Conservation (phyloP, 2,888 invertebrate genomes). For the Minunthozetes semirufus region DNA sequence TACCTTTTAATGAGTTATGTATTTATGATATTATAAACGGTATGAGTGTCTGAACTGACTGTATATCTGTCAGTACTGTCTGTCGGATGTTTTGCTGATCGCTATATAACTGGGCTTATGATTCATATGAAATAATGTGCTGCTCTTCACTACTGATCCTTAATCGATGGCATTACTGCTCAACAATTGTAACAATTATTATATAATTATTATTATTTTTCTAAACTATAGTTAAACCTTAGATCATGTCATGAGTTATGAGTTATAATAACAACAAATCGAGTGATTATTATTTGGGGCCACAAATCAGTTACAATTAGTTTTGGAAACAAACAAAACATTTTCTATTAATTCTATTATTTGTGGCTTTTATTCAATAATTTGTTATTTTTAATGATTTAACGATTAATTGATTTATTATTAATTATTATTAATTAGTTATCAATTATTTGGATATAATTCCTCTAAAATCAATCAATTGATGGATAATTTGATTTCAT, state of each 20-base stretch:
- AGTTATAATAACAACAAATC: background rate
- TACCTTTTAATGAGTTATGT: background rate
- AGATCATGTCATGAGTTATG: slow-evolving; percentile 6
- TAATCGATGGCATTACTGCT: slow-evolving; percentile 23
- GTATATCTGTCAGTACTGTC: background rate
- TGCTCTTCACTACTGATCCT: slow-evolving; percentile 15
- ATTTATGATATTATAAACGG: background rate
- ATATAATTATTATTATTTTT: slow-evolving; percentile 16
- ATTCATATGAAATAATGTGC: background rate
- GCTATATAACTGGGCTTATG: background rate
- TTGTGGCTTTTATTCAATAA: slow-evolving; percentile 1
- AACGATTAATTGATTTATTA: background rate
- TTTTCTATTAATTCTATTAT: background rate
- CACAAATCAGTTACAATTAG: background rate
- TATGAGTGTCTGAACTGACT: background rate
- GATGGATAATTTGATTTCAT: background rate
- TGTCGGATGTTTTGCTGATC: background rate
- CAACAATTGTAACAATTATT: slow-evolving; percentile 5
- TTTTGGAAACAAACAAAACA: background rate
- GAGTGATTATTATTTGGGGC: slow-evolving; percentile 13
- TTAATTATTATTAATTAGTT: background rate
- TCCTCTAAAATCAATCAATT: background rate
- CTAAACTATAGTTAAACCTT: slow-evolving; percentile 15
- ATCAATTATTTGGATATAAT: background rate
- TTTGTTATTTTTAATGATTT: background rate